These are phyloP conservation scores for Bos javanicus DNA, from an alignment of 2,113 vertebrate species.

Conservation along the genomic window DNA sequence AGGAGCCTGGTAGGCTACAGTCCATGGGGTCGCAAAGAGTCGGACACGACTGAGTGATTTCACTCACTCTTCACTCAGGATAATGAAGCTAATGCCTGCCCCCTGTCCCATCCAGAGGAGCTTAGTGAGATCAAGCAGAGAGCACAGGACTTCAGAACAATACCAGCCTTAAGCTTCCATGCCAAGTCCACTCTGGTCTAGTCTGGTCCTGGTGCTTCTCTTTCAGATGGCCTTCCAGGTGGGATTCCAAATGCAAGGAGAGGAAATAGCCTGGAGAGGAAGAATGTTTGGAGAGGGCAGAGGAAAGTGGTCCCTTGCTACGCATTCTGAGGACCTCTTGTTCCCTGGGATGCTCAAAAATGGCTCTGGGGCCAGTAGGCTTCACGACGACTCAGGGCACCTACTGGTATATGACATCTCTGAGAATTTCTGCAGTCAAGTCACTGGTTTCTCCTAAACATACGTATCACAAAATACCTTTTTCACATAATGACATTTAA, in stretches of 20 bases:
- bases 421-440: not conserved
- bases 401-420: not conserved
- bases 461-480: not conserved
- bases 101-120: not conserved
- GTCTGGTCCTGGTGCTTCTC: not conserved
- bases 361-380: not conserved
- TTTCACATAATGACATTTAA: not conserved
- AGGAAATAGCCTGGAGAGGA: not conserved
- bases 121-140: not conserved
- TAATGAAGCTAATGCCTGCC: not conserved
- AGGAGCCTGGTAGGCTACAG: no score
- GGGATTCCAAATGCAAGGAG: not conserved
- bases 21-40: no score
- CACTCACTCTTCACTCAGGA: not conserved
- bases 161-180: not conserved
- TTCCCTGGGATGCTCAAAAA: not conserved
- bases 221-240: no score
- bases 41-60: no score
- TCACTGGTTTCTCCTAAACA: not conserved
- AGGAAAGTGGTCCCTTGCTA: rapidly evolving
- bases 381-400: not conserved
- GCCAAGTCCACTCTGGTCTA: no score
- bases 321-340: not conserved
- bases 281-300: not conserved
- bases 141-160: not conserved